A percentile compares a stretch with the other conserved stretches of the same genome.
These are phyloP conservation scores for Brachypodius melanocephalos DNA, from an alignment of 2,113 vertebrate genomes.

Conservation along the genomic window DNA sequence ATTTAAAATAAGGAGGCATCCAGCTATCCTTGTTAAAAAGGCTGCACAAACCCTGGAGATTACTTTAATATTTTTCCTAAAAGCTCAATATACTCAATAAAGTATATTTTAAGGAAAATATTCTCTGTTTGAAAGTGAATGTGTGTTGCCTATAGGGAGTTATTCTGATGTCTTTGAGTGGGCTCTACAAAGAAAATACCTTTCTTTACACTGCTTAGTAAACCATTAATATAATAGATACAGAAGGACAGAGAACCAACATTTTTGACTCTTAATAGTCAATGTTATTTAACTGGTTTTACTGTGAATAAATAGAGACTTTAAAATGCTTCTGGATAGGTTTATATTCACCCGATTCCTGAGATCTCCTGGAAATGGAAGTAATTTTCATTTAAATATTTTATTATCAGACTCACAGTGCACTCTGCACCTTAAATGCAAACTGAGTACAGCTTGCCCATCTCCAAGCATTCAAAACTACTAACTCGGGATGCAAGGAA, in stretches of 20 bases:
- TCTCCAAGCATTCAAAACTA: not conserved
- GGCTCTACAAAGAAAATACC: not conserved
- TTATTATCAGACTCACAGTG: not conserved
- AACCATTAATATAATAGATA: not conserved
- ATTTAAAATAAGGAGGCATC: not conserved
- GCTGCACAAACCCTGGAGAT: not conserved
- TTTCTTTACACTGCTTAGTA: not conserved
- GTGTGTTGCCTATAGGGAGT: not conserved
- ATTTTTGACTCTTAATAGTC: not conserved
- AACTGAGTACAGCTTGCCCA: not conserved
- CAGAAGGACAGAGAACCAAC: not conserved
- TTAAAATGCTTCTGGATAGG: not conserved
- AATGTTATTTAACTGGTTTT: not conserved
- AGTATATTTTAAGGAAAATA: not conserved
- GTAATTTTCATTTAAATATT: conserved; percentile 23
- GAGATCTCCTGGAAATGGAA: not conserved
- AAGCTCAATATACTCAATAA: not conserved
- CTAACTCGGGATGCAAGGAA: not conserved
- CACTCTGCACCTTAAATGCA: not conserved
- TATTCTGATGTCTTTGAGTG: not conserved
- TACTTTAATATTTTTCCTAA: not conserved
- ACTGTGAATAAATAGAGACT: not conserved
- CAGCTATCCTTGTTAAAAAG: not conserved
- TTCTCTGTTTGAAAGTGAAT: not conserved
- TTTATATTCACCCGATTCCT: not conserved